phyloP scores from a whole-genome alignment of 2,888 invertebrate genomes.

The Lamproptera curius region DNA sequence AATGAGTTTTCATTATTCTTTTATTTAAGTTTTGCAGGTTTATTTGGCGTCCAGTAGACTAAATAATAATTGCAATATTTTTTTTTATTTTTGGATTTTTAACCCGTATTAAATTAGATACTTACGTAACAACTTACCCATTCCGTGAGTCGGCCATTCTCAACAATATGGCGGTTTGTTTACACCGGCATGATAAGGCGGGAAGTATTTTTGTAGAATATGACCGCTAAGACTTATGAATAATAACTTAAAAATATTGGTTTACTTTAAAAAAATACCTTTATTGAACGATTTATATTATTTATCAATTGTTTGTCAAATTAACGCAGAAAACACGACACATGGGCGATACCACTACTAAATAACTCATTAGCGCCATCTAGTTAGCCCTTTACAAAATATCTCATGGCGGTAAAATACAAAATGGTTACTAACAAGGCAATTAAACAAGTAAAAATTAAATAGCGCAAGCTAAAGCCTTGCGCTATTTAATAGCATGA shows the following conservation, averaged over 20 bases:
- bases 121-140: conserved; percentile 45
- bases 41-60: not conserved
- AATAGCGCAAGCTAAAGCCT: too few relatives aligned
- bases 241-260: conserved; percentile 37
- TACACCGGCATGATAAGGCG: conserved; percentile 78
- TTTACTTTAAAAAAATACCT: conserved; percentile 40
- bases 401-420: conserved; percentile 39
- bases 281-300: conserved; percentile 49
- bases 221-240: conserved; percentile 13
- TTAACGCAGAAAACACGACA: conserved; percentile 42
- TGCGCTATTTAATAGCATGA: too few relatives aligned
- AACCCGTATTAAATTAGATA: too few relatives aligned
- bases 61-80: too few relatives aligned
- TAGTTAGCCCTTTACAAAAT: conserved; percentile 31
- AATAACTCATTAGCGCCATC: conserved; percentile 46
- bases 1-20: conserved; percentile 31
- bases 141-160: conserved; percentile 46
- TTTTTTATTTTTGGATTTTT: too few relatives aligned
- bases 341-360: conserved; percentile 62
- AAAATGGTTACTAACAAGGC: too few relatives aligned
- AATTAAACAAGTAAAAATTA: too few relatives aligned
- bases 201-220: conserved; percentile 49
- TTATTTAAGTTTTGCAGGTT: not conserved
- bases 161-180: conserved; percentile 78
- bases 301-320: conserved; percentile 33